These are phyloP conservation scores for Myotis yumanensis DNA, from an alignment of 2,113 vertebrate genomes.

Conservation along the genomic window DNA sequence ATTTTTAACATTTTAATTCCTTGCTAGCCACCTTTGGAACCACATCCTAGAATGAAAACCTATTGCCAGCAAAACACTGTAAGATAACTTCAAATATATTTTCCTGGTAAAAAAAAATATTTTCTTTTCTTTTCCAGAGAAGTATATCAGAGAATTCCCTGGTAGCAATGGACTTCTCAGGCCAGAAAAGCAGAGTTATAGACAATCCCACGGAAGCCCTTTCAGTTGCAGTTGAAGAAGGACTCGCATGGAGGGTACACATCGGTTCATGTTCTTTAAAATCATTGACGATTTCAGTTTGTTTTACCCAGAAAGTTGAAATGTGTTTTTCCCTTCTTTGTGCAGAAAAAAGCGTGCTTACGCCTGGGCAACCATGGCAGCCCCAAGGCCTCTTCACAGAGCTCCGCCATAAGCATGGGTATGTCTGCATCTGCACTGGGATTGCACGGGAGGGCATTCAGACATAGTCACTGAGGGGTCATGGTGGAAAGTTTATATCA, in stretches of 20 bases:
- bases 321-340: constrained; percentile 69
- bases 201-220: constrained; percentile 97
- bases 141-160: constrained; percentile 98
- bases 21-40: neutral
- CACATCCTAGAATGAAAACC: neutral
- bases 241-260: constrained; percentile 95
- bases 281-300: constrained; percentile 27
- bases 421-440: constrained; percentile 5
- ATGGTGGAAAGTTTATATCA: neutral
- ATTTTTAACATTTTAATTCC: constrained; percentile 48
- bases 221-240: constrained; percentile 96
- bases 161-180: constrained; percentile 99
- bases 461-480: neutral
- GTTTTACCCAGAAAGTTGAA: constrained; percentile 34
- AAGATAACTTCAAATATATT: neutral
- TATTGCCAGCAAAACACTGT: neutral
- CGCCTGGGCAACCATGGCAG: constrained; percentile 92
- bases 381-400: constrained; percentile 87
- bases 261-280: constrained; percentile 57
- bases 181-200: constrained; percentile 94
- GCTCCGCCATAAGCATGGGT: constrained; percentile 89
- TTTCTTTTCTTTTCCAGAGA: constrained; percentile 86
- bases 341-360: constrained; percentile 94
- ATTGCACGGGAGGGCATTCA: neutral
- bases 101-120: neutral